A percentile compares a stretch with the other conserved stretches of the same genome.
Evolutionary conservation across 2,797 vertebrate species (phyloP).

Genomic region (Graptemys geographica): DNA sequence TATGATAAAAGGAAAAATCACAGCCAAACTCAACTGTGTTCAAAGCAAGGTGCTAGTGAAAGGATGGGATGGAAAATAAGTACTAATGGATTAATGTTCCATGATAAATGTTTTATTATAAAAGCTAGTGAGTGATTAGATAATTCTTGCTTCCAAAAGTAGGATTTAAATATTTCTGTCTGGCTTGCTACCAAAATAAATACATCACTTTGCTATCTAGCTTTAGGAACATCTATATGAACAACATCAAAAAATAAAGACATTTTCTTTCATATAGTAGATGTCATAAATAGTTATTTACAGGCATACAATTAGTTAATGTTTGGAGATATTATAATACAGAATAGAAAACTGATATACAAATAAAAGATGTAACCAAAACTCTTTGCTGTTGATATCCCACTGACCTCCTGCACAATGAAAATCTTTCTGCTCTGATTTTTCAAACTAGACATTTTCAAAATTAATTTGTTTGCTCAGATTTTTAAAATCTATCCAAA

Average conservation of each 20-base stretch:
- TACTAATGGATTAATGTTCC: conserved; percentile 83
- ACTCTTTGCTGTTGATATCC: neutral
- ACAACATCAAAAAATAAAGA: conserved; percentile 45
- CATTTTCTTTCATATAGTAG: conserved; percentile 56
- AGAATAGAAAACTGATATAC: conserved; percentile 14
- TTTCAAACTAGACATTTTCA: conserved; percentile 33
- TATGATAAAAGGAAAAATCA: conserved; percentile 83
- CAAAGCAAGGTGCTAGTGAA: conserved; percentile 85
- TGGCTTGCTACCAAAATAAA: conserved; percentile 82
- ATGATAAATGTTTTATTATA: conserved; percentile 84
- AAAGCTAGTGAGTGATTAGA: conserved; percentile 84
- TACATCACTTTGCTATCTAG: conserved; percentile 78
- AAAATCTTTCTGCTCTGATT: conserved; percentile 20
- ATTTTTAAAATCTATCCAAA: conserved; percentile 20
- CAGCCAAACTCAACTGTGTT: conserved; percentile 79
- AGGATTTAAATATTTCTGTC: conserved; percentile 82
- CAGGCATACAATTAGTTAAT: conserved; percentile 51
- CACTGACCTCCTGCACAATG: neutral
- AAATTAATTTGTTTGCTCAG: neutral
- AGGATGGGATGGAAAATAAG: conserved; percentile 81
- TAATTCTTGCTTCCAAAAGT: conserved; percentile 83
- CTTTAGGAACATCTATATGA: conserved; percentile 70
- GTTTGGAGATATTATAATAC: conserved; percentile 38
- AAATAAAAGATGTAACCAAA: neutral
- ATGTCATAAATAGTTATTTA: conserved; percentile 65